Evolutionary conservation across 2,888 invertebrate genomes (phyloP).

Genomic region (Oegoconia quadripuncta): DNA sequence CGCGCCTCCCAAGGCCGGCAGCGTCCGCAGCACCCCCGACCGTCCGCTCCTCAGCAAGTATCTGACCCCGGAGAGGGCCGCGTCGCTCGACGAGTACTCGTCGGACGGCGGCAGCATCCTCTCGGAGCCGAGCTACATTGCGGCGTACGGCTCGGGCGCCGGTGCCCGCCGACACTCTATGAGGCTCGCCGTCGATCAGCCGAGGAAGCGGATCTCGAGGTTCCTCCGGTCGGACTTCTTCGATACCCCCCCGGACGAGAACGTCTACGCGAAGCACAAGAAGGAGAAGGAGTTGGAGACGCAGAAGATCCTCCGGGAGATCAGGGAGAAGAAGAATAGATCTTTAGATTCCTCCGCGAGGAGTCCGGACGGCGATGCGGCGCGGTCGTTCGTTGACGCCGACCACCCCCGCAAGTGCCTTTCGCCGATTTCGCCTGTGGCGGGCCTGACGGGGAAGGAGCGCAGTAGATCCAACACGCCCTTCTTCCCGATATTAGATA

Average conservation of each 20-base stretch:
- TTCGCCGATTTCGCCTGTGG: constrained; percentile 48
- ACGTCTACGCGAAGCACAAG: constrained; percentile 79
- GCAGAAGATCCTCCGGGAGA: constrained; percentile 83
- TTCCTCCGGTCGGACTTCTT: constrained; percentile 89
- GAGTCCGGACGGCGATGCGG: constrained; percentile 42
- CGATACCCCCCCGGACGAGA: constrained; percentile 84
- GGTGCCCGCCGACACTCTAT: constrained; percentile 49
- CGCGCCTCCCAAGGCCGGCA: constrained; percentile 29
- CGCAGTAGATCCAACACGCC: constrained; percentile 71
- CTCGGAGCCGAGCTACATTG: constrained; percentile 61
- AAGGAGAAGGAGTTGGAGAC: constrained; percentile 84
- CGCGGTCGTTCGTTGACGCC: constrained; percentile 37
- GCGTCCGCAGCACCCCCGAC: constrained; percentile 57
- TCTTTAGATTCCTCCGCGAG: constrained; percentile 46
- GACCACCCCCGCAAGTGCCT: constrained; percentile 47
- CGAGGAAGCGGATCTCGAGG: constrained; percentile 80
- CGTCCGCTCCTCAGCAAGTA: constrained; percentile 79
- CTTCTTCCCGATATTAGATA: constrained; percentile 72
- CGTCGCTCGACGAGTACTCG: constrained; percentile 51
- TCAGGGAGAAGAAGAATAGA: constrained; percentile 80
- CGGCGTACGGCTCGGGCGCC: constrained; percentile 43
- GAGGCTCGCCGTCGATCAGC: constrained; percentile 52
- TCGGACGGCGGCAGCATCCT: constrained; percentile 50
- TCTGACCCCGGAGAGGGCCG: constrained; percentile 63
- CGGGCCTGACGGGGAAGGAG: constrained; percentile 44